Conservation (phyloP, 2,113 vertebrate species). For the Carassius carassius region DNA sequence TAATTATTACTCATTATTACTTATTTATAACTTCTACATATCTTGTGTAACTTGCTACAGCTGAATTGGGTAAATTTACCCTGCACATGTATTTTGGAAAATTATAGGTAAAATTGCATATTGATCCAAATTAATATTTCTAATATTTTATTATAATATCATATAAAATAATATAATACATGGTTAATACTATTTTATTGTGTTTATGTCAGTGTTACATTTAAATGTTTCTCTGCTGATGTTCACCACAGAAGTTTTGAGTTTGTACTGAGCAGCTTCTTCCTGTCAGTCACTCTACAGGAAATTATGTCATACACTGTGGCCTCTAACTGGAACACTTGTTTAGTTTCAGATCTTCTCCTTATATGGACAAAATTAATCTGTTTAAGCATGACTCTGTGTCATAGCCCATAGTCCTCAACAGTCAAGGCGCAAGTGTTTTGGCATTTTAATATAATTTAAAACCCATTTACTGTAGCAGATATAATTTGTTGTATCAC, state of each 20-base stretch:
- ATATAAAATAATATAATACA: too few species aligned
- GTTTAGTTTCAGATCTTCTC: neutral
- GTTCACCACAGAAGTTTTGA: neutral
- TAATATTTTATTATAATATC: too few species aligned
- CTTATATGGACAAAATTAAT: neutral
- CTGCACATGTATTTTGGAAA: too few species aligned
- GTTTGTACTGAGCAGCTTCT: neutral
- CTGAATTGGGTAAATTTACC: neutral
- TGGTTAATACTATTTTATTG: neutral
- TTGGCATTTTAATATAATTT: neutral
- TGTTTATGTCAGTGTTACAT: too few species aligned
- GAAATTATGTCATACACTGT: neutral
- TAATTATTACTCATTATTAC: too few species aligned
- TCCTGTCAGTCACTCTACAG: conserved; percentile 14
- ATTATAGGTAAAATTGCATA: neutral
- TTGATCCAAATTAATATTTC: neutral
- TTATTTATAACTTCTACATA: neutral
- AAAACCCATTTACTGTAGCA: too few species aligned
- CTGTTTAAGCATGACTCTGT: too few species aligned
- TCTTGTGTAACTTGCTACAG: neutral
- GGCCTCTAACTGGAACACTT: neutral
- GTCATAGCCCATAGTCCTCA: neutral
- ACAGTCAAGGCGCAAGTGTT: too few species aligned
- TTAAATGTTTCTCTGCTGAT: neutral
- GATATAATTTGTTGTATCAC: neutral